Evolutionary conservation across 2,797 vertebrate genomes (phyloP).

Genomic region (Chaetodon trifasciatus): DNA sequence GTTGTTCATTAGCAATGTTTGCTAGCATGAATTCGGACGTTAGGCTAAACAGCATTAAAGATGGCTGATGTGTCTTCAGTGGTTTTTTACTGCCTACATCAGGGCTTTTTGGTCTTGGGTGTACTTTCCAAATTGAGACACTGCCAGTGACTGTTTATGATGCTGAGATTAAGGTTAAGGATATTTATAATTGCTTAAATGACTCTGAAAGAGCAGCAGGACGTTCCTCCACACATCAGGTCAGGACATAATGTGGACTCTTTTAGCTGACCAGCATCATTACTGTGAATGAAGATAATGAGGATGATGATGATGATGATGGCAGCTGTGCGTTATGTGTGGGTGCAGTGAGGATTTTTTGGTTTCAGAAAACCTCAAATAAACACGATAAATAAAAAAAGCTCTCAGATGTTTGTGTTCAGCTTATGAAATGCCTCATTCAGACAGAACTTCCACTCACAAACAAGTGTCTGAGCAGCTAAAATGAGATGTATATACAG

Average conservation of each 20-base stretch:
- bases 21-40: no score
- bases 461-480: not conserved
- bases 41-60: no score
- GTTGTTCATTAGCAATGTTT: no score
- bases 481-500: not conserved
- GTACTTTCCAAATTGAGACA: no score
- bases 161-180: no score
- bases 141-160: no score
- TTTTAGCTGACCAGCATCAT: not conserved
- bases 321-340: not conserved
- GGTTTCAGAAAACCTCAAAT: not conserved
- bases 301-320: not conserved
- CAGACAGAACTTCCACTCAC: not conserved
- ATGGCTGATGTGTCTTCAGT: no score
- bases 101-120: no score
- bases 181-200: no score
- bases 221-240: no score
- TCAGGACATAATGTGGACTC: not conserved
- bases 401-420: not conserved
- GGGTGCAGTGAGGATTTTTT: not conserved
- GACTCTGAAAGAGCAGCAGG: not conserved
- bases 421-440: not conserved
- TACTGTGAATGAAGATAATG: not conserved
- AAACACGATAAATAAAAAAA: not conserved
- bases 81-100: no score